These are phyloP conservation scores for Cheumatopsyche charites DNA, from an alignment of 1,140 invertebrate species.

Conservation along the genomic window DNA sequence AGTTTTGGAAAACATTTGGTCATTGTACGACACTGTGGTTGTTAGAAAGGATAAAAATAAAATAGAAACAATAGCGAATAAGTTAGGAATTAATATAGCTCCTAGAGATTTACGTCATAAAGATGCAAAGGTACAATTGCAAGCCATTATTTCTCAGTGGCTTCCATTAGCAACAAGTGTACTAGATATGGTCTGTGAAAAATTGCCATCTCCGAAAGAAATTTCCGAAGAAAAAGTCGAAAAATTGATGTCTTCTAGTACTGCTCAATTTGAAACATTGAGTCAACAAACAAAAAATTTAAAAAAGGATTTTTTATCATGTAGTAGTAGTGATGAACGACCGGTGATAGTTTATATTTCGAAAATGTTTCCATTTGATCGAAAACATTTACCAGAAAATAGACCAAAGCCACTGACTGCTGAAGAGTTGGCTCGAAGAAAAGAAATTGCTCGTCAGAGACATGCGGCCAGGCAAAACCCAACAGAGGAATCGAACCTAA, in stretches of 20 bases:
- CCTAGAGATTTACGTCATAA: conserved; percentile 78
- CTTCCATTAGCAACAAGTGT: conserved; percentile 82
- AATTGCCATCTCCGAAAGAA: conserved; percentile 80
- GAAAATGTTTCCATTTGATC: conserved; percentile 91
- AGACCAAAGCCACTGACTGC: conserved; percentile 73
- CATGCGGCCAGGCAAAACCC: conserved; percentile 63
- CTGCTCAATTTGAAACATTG: conserved; percentile 71
- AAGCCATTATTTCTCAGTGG: conserved; percentile 87
- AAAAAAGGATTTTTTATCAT: conserved; percentile 77
- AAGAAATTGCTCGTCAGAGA: conserved; percentile 71
- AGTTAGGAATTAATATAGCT: conserved; percentile 79
- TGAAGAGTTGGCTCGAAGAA: conserved; percentile 75
- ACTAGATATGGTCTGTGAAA: conserved; percentile 78
- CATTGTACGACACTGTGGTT: conserved; percentile 84
- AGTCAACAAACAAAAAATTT: conserved; percentile 73
- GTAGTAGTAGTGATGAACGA: conserved; percentile 68
- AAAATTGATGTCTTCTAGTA: conserved; percentile 74
- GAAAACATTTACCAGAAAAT: conserved; percentile 73
- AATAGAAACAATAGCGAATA: conserved; percentile 79
- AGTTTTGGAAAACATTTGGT: conserved; percentile 93
- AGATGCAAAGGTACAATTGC: conserved; percentile 78
- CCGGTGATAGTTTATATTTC: conserved; percentile 92
- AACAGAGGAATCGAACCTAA: conserved; percentile 60
- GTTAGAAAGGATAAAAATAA: conserved; percentile 82
- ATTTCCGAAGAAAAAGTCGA: conserved; percentile 79